These are phyloP conservation scores for Diaphora mendica DNA, from an alignment of 2,888 invertebrate genomes.

Conservation along the genomic window DNA sequence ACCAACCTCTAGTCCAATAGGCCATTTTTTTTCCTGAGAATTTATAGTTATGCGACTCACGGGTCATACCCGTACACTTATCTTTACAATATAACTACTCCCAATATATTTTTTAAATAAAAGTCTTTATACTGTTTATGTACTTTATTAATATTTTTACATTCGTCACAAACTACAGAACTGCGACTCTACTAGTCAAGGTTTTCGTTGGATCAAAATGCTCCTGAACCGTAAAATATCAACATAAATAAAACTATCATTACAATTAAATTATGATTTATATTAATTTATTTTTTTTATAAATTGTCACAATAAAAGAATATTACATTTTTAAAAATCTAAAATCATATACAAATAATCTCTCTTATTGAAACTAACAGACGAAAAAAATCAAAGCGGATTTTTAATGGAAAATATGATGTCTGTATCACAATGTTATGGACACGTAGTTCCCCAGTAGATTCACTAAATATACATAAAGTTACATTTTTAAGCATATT, in stretches of 20 bases:
- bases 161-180: constrained; percentile 84
- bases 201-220: constrained; percentile 82
- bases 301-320: constrained; percentile 79
- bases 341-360: constrained; percentile 85
- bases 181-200: constrained; percentile 81
- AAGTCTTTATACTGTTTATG: constrained; percentile 64
- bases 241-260: constrained; percentile 81
- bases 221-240: constrained; percentile 75
- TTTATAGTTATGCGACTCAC: not conserved
- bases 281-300: constrained; percentile 68
- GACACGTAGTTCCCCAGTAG: constrained; percentile 80
- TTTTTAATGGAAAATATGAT: constrained; percentile 81
- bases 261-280: constrained; percentile 74
- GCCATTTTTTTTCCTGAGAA: not conserved
- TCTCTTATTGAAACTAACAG: constrained; percentile 80
- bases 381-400: constrained; percentile 78
- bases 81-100: not conserved
- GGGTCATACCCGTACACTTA: not conserved
- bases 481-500: constrained; percentile 77
- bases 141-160: constrained; percentile 81
- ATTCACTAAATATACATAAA: constrained; percentile 84
- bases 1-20: no score
- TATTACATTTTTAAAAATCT: constrained; percentile 77
- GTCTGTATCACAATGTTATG: constrained; percentile 85
- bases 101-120: not conserved